phyloP scores from a whole-genome alignment of 2,113 vertebrate genomes.

The Delphinus delphis region DNA sequence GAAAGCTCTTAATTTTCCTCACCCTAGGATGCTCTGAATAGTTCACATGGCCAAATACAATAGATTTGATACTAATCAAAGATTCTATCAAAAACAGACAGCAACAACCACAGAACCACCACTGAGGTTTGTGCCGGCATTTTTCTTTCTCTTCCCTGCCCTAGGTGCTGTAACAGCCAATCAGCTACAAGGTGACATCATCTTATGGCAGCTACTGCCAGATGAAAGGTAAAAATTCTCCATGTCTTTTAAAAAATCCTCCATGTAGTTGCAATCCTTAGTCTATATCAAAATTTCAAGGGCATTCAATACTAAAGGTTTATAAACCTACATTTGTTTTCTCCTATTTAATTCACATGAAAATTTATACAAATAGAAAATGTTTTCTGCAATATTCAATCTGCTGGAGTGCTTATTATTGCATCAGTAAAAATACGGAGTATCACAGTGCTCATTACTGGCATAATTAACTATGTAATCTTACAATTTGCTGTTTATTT shows the following conservation, averaged over 20 bases:
- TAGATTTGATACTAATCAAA: conserved; percentile 78
- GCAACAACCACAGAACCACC: conserved; percentile 84
- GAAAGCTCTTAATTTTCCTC: conserved; percentile 83
- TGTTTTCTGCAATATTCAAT: conserved; percentile 40
- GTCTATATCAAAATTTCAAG: conserved; percentile 32
- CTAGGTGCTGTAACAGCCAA: conserved; percentile 90
- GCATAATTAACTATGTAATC: conserved; percentile 64
- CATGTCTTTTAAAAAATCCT: conserved; percentile 79
- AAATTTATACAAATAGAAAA: conserved; percentile 39
- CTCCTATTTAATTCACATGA: not conserved
- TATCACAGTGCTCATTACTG: conserved; percentile 47
- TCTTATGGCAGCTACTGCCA: conserved; percentile 90
- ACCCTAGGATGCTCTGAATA: conserved; percentile 82
- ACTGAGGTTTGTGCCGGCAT: conserved; percentile 88
- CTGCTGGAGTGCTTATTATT: conserved; percentile 54
- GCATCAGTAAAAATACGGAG: conserved; percentile 64
- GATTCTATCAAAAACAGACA: conserved; percentile 79
- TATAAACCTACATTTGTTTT: conserved; percentile 16
- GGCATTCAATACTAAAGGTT: conserved; percentile 35
- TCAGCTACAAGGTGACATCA: conserved; percentile 96
- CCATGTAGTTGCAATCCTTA: conserved; percentile 39
- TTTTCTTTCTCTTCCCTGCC: conserved; percentile 89
- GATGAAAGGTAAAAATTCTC: conserved; percentile 89
- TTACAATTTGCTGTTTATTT: conserved; percentile 42
- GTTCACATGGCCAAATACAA: conserved; percentile 85